These are phyloP conservation scores for Benthosema pterotum DNA, from an alignment of 2,797 vertebrate genomes.

Conservation along the genomic window DNA sequence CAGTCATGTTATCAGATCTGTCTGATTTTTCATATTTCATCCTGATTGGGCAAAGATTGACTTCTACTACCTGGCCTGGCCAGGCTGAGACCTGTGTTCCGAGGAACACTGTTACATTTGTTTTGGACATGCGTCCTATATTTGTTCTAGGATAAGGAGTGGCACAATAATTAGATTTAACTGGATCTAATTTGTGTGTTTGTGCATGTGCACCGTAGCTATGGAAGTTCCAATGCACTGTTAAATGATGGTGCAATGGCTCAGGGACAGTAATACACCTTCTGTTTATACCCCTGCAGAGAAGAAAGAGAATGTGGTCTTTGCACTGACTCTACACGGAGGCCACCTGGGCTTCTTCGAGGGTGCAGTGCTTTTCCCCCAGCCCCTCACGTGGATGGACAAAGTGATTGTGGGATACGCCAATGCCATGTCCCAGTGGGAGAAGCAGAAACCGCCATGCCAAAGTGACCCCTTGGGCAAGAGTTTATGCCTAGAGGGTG, in stretches of 20 bases:
- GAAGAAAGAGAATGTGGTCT: conserved; percentile 84
- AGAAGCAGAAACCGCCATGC: conserved; percentile 92
- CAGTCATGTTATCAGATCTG: no score
- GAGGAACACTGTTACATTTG: no score
- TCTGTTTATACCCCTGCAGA: conserved; percentile 70
- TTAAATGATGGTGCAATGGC: no score
- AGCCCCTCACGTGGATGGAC: conserved; percentile 98
- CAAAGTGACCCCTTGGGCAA: conserved; percentile 81
- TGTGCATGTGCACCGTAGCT: neutral
- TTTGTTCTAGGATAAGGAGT: conserved; percentile 10
- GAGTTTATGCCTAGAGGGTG: conserved; percentile 75
- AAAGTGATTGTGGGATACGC: conserved; percentile 92
- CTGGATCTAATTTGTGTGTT: no score
- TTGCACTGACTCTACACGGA: conserved; percentile 90
- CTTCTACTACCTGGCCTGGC: no score
- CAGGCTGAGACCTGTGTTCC: no score
- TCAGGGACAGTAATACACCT: neutral
- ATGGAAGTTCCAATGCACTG: no score
- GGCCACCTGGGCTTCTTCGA: conserved; percentile 98
- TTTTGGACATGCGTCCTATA: conserved; percentile 1
- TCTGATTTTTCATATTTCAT: no score
- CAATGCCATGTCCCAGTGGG: conserved; percentile 91
- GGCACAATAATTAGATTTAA: conserved; percentile 11
- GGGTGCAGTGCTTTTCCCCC: conserved; percentile 91
- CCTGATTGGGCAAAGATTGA: no score